phyloP scores from a whole-genome alignment of 2,113 vertebrate species.

The Orcinus orca region DNA sequence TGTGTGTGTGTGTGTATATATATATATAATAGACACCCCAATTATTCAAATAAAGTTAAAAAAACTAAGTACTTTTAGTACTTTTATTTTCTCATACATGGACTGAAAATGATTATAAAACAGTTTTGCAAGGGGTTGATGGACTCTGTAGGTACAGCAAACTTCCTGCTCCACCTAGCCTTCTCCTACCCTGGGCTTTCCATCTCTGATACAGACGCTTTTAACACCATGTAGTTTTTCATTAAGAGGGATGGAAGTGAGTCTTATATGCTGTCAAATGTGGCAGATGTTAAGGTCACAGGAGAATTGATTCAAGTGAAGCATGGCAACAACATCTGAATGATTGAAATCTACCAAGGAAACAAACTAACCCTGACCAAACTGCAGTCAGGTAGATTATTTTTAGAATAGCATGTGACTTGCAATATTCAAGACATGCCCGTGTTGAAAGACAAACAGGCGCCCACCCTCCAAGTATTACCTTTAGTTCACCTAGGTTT shows the following conservation, averaged over 20 bases:
- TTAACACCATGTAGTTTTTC: not conserved
- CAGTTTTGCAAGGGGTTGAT: not conserved
- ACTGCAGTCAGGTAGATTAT: slow-evolving; percentile 57
- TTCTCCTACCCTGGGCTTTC: not conserved
- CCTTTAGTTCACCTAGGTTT: slow-evolving; percentile 33
- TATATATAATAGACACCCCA: not conserved
- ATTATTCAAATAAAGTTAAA: not conserved
- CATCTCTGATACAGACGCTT: not conserved
- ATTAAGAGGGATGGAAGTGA: not conserved
- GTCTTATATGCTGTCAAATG: not conserved
- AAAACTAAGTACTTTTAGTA: not conserved
- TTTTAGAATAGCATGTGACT: not conserved
- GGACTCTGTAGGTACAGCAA: not conserved
- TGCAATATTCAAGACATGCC: slow-evolving; percentile 38
- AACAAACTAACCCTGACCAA: slow-evolving; percentile 51
- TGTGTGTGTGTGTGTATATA: rapidly evolving
- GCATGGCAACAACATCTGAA: slow-evolving; percentile 67
- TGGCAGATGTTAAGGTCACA: slow-evolving; percentile 54
- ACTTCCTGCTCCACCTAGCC: not conserved
- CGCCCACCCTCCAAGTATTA: slow-evolving; percentile 8
- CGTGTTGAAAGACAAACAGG: slow-evolving; percentile 47
- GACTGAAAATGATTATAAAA: not conserved
- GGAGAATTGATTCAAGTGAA: slow-evolving; percentile 72
- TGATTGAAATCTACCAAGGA: slow-evolving; percentile 69
- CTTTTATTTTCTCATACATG: not conserved